phyloP scores from a whole-genome alignment of 2,888 invertebrate genomes.

The Dorcus hopei region DNA sequence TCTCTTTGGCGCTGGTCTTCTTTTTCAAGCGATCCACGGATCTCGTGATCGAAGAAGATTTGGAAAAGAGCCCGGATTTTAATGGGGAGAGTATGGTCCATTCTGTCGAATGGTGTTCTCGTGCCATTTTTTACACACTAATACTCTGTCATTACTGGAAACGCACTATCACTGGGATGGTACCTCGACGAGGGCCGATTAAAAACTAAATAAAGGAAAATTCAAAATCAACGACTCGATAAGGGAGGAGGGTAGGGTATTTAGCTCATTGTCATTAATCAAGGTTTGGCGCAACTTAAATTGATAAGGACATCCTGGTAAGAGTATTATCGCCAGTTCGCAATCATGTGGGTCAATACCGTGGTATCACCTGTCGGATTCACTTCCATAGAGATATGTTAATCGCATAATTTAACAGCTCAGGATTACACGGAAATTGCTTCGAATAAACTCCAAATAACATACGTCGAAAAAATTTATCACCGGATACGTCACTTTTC shows the following conservation, averaged over 20 bases:
- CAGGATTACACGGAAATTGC: conserved; percentile 6
- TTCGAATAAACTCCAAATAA: background rate
- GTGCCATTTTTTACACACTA: background rate
- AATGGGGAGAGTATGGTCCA: conserved; percentile 59
- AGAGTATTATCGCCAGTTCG: background rate
- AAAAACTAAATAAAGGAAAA: background rate
- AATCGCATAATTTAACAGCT: conserved; percentile 2
- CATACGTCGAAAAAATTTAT: too few species aligned
- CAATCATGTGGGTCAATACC: conserved; percentile 34
- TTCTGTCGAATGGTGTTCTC: conserved; percentile 52
- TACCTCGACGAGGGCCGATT: background rate
- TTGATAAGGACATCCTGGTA: too few species aligned
- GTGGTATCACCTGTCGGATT: conserved; percentile 29
- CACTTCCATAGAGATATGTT: conserved; percentile 6
- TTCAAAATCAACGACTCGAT: background rate
- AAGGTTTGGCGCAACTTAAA: conserved; percentile 7
- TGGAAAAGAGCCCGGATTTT: conserved; percentile 56
- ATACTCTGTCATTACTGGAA: background rate
- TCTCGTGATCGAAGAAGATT: conserved; percentile 46
- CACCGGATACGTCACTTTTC: too few species aligned
- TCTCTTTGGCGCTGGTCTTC: conserved; percentile 31
- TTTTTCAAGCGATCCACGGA: conserved; percentile 35
- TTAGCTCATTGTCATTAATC: conserved; percentile 14
- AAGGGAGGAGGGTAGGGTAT: background rate
- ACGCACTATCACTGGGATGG: background rate